These are phyloP conservation scores for Belgica antarctica DNA, from an alignment of 2,888 invertebrate species.

Conservation along the genomic window DNA sequence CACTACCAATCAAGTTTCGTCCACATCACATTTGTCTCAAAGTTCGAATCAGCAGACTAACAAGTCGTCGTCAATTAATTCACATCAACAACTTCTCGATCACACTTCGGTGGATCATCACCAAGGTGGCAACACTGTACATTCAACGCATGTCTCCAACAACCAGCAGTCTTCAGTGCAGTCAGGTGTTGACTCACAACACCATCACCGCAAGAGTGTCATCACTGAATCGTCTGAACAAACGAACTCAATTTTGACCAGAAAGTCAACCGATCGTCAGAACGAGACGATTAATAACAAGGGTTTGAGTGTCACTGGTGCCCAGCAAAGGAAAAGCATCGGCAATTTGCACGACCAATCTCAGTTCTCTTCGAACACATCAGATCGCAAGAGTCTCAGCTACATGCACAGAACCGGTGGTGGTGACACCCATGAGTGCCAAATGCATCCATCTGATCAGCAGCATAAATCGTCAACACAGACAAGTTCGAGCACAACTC, in stretches of 20 bases:
- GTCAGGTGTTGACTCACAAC: conserved; percentile 45
- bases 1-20: not conserved
- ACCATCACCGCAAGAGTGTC: conserved; percentile 71
- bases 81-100: not conserved
- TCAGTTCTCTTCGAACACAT: conserved; percentile 62
- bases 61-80: not conserved
- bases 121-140: too few species aligned
- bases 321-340: conserved; percentile 77
- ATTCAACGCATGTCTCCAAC: too few species aligned
- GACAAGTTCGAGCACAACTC: conserved; percentile 2
- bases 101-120: not conserved
- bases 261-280: conserved; percentile 62
- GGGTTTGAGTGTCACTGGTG: conserved; percentile 64
- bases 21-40: conserved; percentile 5
- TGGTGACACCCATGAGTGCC: conserved; percentile 16
- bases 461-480: conserved; percentile 5
- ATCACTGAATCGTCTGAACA: conserved; percentile 69
- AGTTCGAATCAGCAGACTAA: not conserved
- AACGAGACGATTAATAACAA: conserved; percentile 70
- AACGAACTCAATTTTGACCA: conserved; percentile 73
- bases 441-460: conserved; percentile 36
- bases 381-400: conserved; percentile 75
- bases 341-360: conserved; percentile 74
- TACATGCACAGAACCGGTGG: conserved; percentile 64
- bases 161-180: not conserved